Conservation (phyloP, 2,113 vertebrate species). For the Eidolon helvum region DNA sequence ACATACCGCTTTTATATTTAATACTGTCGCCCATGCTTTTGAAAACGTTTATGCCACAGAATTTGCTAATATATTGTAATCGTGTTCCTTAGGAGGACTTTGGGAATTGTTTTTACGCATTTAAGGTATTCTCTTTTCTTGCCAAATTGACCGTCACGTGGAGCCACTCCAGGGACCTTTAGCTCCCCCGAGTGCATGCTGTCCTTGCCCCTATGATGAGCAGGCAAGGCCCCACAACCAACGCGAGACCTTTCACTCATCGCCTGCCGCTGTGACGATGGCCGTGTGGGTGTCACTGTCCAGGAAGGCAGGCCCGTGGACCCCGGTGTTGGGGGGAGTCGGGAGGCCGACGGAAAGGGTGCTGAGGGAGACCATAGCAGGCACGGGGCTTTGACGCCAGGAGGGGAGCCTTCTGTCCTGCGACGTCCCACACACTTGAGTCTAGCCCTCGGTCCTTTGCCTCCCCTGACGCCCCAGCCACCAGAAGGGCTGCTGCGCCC, state of each 20-base stretch:
- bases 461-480: fast-evolving
- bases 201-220: fast-evolving
- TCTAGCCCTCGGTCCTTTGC: fast-evolving
- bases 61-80: slow-evolving; percentile 80
- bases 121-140: slow-evolving; percentile 53
- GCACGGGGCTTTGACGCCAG: fast-evolving
- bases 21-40: slow-evolving; percentile 81
- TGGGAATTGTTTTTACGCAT: slow-evolving; percentile 42
- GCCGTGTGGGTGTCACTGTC: not conserved
- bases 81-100: slow-evolving; percentile 57
- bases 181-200: not conserved
- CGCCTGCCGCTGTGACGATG: slow-evolving; percentile 42
- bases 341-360: not conserved
- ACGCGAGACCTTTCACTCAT: not conserved
- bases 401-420: fast-evolving
- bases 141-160: slow-evolving; percentile 71
- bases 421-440: fast-evolving
- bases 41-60: slow-evolving; percentile 77
- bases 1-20: slow-evolving; percentile 79
- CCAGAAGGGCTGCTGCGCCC: not conserved
- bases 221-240: not conserved
- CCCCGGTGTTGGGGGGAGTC: not conserved
- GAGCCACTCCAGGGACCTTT: slow-evolving; percentile 51
- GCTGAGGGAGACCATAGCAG: not conserved
- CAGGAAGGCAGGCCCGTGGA: not conserved